Base-by-base conservation (phyloP, 2,113 vertebrate genomes). In the Casuarius casuarius region DNA sequence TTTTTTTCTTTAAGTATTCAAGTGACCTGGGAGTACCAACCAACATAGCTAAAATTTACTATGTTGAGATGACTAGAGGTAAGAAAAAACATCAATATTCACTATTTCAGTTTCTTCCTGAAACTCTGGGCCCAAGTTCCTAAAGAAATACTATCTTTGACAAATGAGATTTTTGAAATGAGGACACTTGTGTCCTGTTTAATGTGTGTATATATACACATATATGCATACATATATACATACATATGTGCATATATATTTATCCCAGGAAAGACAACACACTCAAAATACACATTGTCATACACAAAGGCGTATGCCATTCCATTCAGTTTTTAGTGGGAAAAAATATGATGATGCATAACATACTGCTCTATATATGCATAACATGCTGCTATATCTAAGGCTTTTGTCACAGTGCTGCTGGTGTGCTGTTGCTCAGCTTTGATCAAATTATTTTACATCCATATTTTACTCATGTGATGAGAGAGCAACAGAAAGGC, bases 371-470 rank as follows among this genome's bases (percentile, higher is more conserved):
- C 10, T 95, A 96, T 95, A 96, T 29, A 85, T 96, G 56, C 26
- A 92, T 51, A 95, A 81, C 70, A 92, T 80, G 95, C 66, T 93
- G 89, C 38, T 94, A 11, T 95, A 96, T 90, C 94, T 97, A 75
- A 91, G 96, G 87, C 67, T 81, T n/a, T 75, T 97, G 94, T 96
- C 89, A 94, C 54, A 63, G 28, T 91, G 67, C 87, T 97, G 89
- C 92, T 95, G 91, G 63, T 82, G 26, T 96, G 93, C 61, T 96
- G 29, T 40, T 89, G 26, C 40, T 91, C 80, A 25, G 44, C 87
- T 96, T 96, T 96, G 75, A 88, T 73, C 72, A 94, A 89, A 96
- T 95, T 97, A 73, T 76, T 97, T 92, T 78, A 56, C 29, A 79
- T 3, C 9, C n/a, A 8, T 81, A 91, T 85, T 89, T 92, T 91